Conservation (phyloP, 2,888 invertebrate genomes). For the Apantesis nais region DNA sequence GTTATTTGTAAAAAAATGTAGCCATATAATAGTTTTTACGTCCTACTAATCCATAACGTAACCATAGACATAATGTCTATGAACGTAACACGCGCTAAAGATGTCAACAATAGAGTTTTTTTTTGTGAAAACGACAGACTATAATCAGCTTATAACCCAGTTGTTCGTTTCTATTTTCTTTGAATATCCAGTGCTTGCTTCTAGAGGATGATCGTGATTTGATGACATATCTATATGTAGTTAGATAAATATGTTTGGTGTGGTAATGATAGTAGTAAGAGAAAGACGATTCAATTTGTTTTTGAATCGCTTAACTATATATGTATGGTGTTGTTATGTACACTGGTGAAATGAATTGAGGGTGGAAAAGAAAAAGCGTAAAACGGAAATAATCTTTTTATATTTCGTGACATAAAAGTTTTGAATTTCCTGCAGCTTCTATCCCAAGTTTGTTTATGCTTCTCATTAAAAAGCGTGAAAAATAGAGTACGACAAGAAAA, state of each 20-base stretch:
- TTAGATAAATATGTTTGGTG: conserved; percentile 78
- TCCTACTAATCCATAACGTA: not conserved
- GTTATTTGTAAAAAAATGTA: conserved; percentile 7
- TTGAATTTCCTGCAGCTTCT: conserved; percentile 20
- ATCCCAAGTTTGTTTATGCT: conserved; percentile 42
- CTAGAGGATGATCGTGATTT: conserved; percentile 79
- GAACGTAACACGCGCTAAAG: conserved; percentile 29
- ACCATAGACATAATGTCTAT: no score
- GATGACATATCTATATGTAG: conserved; percentile 84
- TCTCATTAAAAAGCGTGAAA: conserved; percentile 42
- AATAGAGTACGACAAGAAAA: conserved; percentile 26
- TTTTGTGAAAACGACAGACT: conserved; percentile 22
- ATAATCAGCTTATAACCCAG: conserved; percentile 27
- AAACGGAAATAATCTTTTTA: conserved; percentile 21
- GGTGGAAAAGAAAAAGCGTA: conserved; percentile 21
- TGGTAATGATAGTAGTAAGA: conserved; percentile 61
- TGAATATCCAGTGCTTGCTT: conserved; percentile 71
- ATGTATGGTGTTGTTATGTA: conserved; percentile 35
- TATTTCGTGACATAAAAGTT: conserved; percentile 7
- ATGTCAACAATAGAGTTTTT: conserved; percentile 23
- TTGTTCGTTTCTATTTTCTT: conserved; percentile 34
- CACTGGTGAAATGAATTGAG: conserved; percentile 28
- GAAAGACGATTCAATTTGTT: conserved; percentile 53
- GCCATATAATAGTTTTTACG: conserved; percentile 2
- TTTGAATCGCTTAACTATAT: conserved; percentile 45